Evolutionary conservation across 1,140 invertebrate genomes (phyloP), one percentile per base, ranked within the genome.

Genomic region (Formica exsecta): DNA sequence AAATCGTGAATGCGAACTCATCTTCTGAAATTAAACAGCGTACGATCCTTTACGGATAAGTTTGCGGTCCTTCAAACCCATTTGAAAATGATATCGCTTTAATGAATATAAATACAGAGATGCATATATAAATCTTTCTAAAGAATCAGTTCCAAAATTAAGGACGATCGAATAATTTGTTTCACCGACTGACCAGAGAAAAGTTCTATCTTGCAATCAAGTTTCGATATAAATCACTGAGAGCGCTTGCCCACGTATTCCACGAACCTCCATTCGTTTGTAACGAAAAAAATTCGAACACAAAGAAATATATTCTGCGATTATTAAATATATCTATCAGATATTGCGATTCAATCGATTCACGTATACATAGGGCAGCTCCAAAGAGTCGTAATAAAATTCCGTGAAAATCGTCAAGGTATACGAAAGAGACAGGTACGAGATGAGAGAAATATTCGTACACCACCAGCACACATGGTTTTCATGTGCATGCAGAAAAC

Each of bases 11-110:
- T 83, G 68, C 54, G 32, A 61, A 57, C 19, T 70, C 25, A 85
- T 77, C 76, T 85, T 77, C 73, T 65, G 48, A 73, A 77, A 85
- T 85, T 85, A 65, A 85, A 22, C 80, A 62, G 29, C 81, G 25
- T 3, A 41, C 80, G 51, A 32, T 38, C 57, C 16, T 57, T 57
- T 29, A 25, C 57, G 25, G 57, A 11, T 85, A 83, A 85, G 32
- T 77, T 77, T 77, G 61, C 54, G 73, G 73, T n/a, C 48, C 76
- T 77, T 22, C 73, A 77, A 59, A 65, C 22, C 22, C 22, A 29
- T 75, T 75, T 48, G 22, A 75, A 59, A 66, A 76, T 61, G 48
- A 38, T 51, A 54, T 16, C 48, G 41, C 32, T 61, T 86, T 86
- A 86, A 81, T 81, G 65, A 70, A 86, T 81, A 86, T 62, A 66